Base-by-base conservation (phyloP, 1,140 invertebrate species). In the Brachionus sp. region DNA sequence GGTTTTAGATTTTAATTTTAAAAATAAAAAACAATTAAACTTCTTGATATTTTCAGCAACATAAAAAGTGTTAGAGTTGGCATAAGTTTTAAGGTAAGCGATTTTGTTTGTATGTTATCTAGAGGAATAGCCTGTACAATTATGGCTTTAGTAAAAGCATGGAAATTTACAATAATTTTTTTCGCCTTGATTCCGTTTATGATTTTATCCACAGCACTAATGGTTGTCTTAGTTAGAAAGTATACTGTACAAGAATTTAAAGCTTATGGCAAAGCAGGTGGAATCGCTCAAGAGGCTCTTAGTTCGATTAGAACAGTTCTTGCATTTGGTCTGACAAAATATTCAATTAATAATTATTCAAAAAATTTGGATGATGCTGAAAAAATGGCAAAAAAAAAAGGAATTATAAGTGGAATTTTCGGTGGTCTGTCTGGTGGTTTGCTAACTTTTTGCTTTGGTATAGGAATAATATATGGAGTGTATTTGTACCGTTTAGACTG, bases 301-400 rank as follows among this genome's bases (percentile, higher is more conserved):
- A 62, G 66, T 29, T 50, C 42, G n/a, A 83, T 83, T 16, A 66
- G 82, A 83, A 83, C 82, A 23, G 66, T 83, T 0, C 23, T 73
- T 25, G 33, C 82, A 23, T 75, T 53, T 73, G 62, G 62, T 33
- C 13, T 66, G 10, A n/a, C 89, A 78, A 85, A 86, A 16, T 88
- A 88, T 77, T 88, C 89, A 85, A 84, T 86, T 62, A 77, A 86
- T 10, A 85, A 88, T 84, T 88, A 84, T 25, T n/a, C 25, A 23
- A 37, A n/a, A 23, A 82, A 42, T 50, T 68, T 44, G 10, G 33
- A 44, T 9, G 44, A 82, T 68, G 57, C 57, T 0, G 57, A 82
- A 42, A 75, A 44, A 62, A 53, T 66, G 62, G 66, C 82, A 16
- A 75, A 75, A 75, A 57, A 68, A 29, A 73, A 70, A 73, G 64